Base-by-base conservation (phyloP, 2,888 invertebrate species). In the Diabrotica balteata region DNA sequence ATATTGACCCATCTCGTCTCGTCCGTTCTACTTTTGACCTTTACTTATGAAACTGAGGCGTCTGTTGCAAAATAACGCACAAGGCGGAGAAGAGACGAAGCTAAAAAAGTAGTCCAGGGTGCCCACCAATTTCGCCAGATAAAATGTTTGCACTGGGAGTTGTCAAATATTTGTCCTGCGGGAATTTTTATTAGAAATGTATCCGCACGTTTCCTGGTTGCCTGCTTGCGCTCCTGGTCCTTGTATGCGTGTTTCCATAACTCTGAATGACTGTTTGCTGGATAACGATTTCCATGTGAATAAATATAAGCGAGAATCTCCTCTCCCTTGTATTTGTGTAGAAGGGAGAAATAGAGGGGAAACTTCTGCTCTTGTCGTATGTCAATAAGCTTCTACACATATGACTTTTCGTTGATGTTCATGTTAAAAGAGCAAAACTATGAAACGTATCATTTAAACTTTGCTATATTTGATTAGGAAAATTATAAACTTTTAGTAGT, bases 131-230 rank as follows among this genome's bases (percentile, higher is more conserved):
- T 68, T 59, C 46, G 53, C 54, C n/a, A 58, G 50, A 62, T 66
- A 51, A 65, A 61, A 68, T 68, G 65, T 66, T 68, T 66, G 68
- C 65, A 59, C 54, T 66, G 68, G 62, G 59, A 68, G 59, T 62
- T 62, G 65, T 59, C 68, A 68, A 68, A 68, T 68, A 68, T 68
- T 68, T 68, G 68, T 62, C 68, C 62, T 65, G 62, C 46, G 65
- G 59, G 65, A 66, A 68, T 58, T 65, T 68, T 65, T 68, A 68
- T 68, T 68, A 68, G 68, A 68, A 68, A 68, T 68, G 68, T 68
- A 65, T 66, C 65, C 62, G 55, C 52, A 57, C 64, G 57, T 51
- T 60, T 68, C 44, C 57, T 64, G 58, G 32, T 42, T 44, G n/a
- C 44, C 42, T 42, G 22, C 11, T 10, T 59, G 17, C 22, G 10